A percentile compares a stretch with the other conserved stretches of the same genome.
These are phyloP conservation scores for Tragulus kanchil DNA, from an alignment of 2,113 vertebrate genomes.

Conservation along the genomic window DNA sequence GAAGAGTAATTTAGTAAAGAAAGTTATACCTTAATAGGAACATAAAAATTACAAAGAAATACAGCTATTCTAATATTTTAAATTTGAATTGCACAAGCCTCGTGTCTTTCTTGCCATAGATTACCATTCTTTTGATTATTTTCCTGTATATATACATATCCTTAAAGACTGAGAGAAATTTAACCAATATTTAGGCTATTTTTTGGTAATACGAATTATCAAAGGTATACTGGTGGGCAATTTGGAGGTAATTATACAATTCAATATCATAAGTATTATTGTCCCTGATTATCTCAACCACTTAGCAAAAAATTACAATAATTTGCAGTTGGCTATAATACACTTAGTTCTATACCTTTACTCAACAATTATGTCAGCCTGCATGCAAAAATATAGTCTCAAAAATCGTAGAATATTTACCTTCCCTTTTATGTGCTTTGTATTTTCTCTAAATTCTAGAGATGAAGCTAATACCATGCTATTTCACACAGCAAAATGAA, in stretches of 20 bases:
- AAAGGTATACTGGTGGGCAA: neutral
- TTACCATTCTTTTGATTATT: neutral
- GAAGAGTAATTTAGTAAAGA: constrained; percentile 45
- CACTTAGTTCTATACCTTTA: neutral
- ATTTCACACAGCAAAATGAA: neutral
- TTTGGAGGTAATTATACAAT: neutral
- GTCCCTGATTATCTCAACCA: neutral
- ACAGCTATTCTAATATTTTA: neutral
- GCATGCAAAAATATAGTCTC: neutral
- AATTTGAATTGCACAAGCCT: neutral
- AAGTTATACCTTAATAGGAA: neutral
- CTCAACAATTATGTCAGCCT: neutral
- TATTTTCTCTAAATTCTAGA: constrained; percentile 4
- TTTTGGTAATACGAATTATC: constrained; percentile 1
- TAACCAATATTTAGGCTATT: neutral
- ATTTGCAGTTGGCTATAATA: neutral
- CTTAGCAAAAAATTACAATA: neutral
- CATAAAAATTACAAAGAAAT: neutral
- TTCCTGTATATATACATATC: neutral
- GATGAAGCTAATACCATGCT: neutral
- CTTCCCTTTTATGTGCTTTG: neutral
- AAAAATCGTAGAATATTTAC: neutral
- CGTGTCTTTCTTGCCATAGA: neutral
- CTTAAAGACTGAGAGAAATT: neutral
- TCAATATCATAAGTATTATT: constrained; percentile 36